Conservation (phyloP, 2,888 invertebrate species). For the Invenusta paracnida region DNA sequence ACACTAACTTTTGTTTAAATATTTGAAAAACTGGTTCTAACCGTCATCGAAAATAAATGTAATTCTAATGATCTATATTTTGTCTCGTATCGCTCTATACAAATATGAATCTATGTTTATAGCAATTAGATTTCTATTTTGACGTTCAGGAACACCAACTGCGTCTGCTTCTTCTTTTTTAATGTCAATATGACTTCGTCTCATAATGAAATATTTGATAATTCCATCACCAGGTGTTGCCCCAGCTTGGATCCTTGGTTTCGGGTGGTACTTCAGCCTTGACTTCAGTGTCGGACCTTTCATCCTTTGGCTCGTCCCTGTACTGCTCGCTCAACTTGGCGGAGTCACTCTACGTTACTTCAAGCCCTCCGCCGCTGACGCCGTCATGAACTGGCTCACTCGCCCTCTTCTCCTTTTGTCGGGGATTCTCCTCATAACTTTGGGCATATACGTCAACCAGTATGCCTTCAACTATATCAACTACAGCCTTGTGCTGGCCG, state of each 20-base stretch:
- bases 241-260: slow-evolving; percentile 26
- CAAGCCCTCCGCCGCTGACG: slow-evolving; percentile 53
- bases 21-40: no score
- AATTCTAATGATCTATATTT: no score
- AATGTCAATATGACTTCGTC: no score
- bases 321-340: slow-evolving; percentile 53
- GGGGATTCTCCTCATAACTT: slow-evolving; percentile 56
- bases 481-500: slow-evolving; percentile 46
- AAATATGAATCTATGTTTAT: no score
- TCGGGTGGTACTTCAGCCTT: slow-evolving; percentile 28
- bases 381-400: slow-evolving; percentile 56
- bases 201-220: background rate
- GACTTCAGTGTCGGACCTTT: no score
- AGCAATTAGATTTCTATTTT: no score
- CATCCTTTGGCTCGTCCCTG: slow-evolving; percentile 54
- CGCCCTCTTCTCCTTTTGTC: slow-evolving; percentile 57
- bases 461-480: slow-evolving; percentile 55
- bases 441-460: slow-evolving; percentile 59
- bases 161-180: no score
- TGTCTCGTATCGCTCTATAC: no score
- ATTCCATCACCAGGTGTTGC: background rate
- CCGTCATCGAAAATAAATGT: no score
- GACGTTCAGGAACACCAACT: no score
- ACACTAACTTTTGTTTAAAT: no score
- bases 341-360: slow-evolving; percentile 53